Percentiles rank a stretch among this genome's conserved stretches.
phyloP scores from a whole-genome alignment of 1,140 invertebrate genomes.

The Melitaea cinxia region DNA sequence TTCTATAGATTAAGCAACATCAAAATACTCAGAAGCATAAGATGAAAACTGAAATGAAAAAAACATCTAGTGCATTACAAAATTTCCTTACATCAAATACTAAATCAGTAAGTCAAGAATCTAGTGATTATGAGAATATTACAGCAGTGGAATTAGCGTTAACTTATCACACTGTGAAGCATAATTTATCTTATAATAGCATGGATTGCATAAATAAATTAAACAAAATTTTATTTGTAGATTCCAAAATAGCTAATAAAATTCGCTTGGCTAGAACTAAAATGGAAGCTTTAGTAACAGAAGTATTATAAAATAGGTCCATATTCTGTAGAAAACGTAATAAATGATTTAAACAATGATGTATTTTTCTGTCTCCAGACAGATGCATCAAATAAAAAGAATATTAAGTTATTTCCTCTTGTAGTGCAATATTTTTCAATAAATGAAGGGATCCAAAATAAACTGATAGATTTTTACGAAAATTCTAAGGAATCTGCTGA shows the following conservation, averaged over 20 bases:
- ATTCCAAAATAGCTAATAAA: slow-evolving; percentile 33
- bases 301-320: slow-evolving; percentile 42
- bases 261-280: slow-evolving; percentile 42
- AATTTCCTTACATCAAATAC: not conserved
- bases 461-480: slow-evolving; percentile 47
- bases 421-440: too few species aligned
- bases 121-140: not conserved
- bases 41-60: not conserved
- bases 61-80: not conserved
- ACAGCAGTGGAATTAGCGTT: slow-evolving; percentile 36
- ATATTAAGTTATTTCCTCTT: too few species aligned
- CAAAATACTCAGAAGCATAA: not conserved
- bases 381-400: too few species aligned
- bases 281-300: slow-evolving; percentile 43
- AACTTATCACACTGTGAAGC: slow-evolving; percentile 50
- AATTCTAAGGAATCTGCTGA: slow-evolving; percentile 45
- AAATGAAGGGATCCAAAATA: slow-evolving; percentile 30
- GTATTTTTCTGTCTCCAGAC: too few species aligned
- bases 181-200: slow-evolving; percentile 50
- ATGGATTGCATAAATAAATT: slow-evolving; percentile 42
- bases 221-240: slow-evolving; percentile 46
- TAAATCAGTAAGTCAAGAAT: too few species aligned
- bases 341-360: too few species aligned
- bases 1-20: not conserved
- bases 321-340: slow-evolving; percentile 40